Evolutionary conservation across 2,113 vertebrate genomes (phyloP), one percentile per base, ranked within the genome.

Genomic region (Pangasianodon gigas): DNA sequence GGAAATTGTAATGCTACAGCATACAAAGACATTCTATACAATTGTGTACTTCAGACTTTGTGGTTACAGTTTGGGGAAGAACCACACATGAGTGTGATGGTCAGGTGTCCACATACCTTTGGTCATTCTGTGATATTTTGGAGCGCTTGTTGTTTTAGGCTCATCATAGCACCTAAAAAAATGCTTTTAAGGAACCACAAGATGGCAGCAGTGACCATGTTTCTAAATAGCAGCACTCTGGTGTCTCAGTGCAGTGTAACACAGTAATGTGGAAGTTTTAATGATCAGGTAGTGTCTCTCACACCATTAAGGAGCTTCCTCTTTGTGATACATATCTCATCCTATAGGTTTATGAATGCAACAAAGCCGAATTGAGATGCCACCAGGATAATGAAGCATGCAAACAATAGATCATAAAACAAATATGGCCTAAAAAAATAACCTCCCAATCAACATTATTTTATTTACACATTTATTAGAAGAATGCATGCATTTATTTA

Each of bases 141-240:
- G 26, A 65, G 24, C 24, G 6, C 19, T 69, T 69, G 29, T 69
- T 69, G 32, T 69, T 32, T n/a, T 13, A 1, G 14, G 11, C 58
- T 60, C 5, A 7, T 60, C 58, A 60, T 24, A 6, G 58, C 54
- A 74, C 5, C 14, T 1, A 56, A 3, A 19, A 37, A 79, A 41
- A 83, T 83, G 16, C 32, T 85, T 62, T 75, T 10, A 85, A 41
- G 29, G 1, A 56, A 51, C 56, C 88, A 80, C 71, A 65, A 85
- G 88, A 85, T 74, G 88, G 88, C 71, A 65, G 56, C 58, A 86
- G 41, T 58, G 88, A 48, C 65, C 41, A 46, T 6, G 16, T 74
- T 84, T n/a, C 11, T 46, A 16, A 54, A 46, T 11, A 41, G 1
- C 19, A 87, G 13, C 2, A 6, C 21, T 4, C 10, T n/a, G 9